Percentiles rank a stretch among this genome's conserved stretches.
Evolutionary conservation across 2,888 invertebrate species (phyloP).

Genomic region (Caenorhabditis sp.): DNA sequence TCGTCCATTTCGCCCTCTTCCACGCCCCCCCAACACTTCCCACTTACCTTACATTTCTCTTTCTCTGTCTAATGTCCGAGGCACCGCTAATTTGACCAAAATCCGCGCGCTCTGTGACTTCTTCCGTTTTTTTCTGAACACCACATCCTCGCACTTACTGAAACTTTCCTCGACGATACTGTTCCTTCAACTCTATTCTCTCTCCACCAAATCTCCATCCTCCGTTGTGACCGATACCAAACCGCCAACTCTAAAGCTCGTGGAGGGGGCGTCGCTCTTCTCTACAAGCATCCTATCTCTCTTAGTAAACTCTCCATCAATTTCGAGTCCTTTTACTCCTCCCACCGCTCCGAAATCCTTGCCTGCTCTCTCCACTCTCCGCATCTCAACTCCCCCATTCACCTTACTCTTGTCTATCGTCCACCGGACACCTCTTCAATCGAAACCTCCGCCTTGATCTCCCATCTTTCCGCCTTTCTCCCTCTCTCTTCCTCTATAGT

Average conservation of each 20-base stretch:
- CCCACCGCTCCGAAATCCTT: constrained; percentile 6
- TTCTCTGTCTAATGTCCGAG: background rate
- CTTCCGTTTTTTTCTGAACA: background rate
- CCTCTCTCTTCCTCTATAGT: background rate
- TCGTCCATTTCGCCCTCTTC: too few relatives aligned
- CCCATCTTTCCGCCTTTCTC: background rate
- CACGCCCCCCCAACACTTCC: too few relatives aligned
- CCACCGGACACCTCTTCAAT: background rate
- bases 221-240: background rate
- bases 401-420: background rate
- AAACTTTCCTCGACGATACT: constrained; percentile 2
- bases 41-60: background rate
- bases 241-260: background rate
- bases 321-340: background rate
- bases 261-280: constrained; percentile 2
- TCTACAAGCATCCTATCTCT: background rate
- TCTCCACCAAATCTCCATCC: background rate
- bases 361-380: background rate
- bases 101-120: background rate
- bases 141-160: constrained; percentile 4
- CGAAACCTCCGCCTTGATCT: background rate
- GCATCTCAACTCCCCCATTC: background rate
- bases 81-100: background rate
- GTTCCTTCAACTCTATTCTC: constrained; percentile 3
- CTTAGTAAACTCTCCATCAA: background rate